These are phyloP conservation scores for Pteria penguin DNA, from an alignment of 2,888 invertebrate genomes.

Conservation along the genomic window DNA sequence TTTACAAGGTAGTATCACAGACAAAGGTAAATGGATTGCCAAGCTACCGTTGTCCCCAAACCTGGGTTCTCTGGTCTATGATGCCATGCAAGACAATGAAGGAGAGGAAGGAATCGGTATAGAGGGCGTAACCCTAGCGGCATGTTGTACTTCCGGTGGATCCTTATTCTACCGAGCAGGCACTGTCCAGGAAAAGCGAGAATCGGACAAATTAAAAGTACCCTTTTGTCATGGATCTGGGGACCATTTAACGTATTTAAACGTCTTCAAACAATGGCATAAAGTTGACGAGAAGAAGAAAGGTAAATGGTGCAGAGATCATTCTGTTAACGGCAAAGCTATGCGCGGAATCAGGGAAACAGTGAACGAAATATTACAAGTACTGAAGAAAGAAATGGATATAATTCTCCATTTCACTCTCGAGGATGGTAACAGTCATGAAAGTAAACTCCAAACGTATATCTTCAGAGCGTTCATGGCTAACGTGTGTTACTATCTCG, in stretches of 20 bases:
- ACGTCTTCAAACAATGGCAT: constrained; percentile 70
- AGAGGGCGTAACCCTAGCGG: constrained; percentile 73
- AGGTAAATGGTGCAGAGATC: constrained; percentile 73
- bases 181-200: constrained; percentile 63
- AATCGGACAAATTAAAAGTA: constrained; percentile 65
- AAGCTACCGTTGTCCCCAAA: constrained; percentile 75
- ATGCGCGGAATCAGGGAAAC: constrained; percentile 66
- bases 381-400: constrained; percentile 56
- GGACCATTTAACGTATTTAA: constrained; percentile 70
- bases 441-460: constrained; percentile 53
- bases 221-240: constrained; percentile 70
- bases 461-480: constrained; percentile 62
- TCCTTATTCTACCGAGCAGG: constrained; percentile 73
- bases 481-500: constrained; percentile 68
- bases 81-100: constrained; percentile 55
- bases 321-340: constrained; percentile 75
- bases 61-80: constrained; percentile 64
- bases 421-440: constrained; percentile 35
- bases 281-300: constrained; percentile 60
- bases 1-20: constrained; percentile 64
- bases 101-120: constrained; percentile 42
- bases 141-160: constrained; percentile 67
- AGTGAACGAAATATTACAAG: constrained; percentile 56
- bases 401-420: constrained; percentile 37
- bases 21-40: constrained; percentile 72